Conservation (phyloP, 1,140 invertebrate species). For the Panonychus citri region DNA sequence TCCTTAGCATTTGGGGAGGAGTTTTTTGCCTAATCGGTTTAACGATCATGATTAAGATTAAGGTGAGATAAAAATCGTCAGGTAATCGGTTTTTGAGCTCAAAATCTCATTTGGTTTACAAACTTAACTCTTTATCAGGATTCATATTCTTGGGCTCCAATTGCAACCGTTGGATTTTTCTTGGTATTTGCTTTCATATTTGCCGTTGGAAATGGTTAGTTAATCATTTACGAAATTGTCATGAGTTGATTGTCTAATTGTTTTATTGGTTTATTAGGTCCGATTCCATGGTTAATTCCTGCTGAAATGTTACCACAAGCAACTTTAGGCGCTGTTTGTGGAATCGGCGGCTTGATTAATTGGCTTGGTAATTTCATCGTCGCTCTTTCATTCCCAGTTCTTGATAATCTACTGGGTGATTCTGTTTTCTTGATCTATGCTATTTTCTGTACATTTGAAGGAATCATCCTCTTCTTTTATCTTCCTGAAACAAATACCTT, state of each 20-base stretch:
- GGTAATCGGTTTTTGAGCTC: too few species aligned
- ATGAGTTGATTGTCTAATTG: too few species aligned
- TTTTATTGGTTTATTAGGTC: constrained; percentile 35
- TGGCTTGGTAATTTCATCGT: constrained; percentile 64
- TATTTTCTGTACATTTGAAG: background rate
- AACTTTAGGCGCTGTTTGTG: constrained; percentile 56
- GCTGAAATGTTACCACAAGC: constrained; percentile 63
- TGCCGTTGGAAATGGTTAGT: background rate
- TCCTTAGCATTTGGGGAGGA: too few species aligned
- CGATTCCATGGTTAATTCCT: constrained; percentile 70
- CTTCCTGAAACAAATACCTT: too few species aligned
- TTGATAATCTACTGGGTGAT: constrained; percentile 29
- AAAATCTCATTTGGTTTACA: too few species aligned
- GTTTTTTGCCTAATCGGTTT: too few species aligned
- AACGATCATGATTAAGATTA: too few species aligned
- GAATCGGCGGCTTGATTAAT: constrained; percentile 61
- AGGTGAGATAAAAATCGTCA: too few species aligned
- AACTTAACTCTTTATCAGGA: too few species aligned
- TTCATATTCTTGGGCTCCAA: too few species aligned
- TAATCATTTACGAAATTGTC: too few species aligned
- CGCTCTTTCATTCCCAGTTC: background rate
- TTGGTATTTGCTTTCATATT: constrained; percentile 4
- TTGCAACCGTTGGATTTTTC: background rate
- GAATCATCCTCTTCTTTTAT: constrained; percentile 13
- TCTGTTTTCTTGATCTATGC: constrained; percentile 47